Evolutionary conservation across 64 coral and sea anemone genomes (phyloP), one percentile per base, ranked within the genome.

Genomic region (Astreopora myriophthalma): DNA sequence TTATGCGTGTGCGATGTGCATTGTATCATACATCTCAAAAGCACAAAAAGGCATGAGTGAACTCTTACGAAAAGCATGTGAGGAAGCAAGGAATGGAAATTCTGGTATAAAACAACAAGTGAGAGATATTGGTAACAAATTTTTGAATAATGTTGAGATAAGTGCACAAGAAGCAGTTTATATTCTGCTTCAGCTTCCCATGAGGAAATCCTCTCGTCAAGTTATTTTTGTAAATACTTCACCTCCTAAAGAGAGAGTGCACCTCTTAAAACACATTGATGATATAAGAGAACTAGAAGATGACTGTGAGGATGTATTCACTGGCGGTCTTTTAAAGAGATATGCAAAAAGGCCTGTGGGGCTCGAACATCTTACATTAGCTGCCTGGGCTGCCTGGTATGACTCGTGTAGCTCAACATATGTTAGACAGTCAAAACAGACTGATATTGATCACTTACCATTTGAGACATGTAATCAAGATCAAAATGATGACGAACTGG

Each of bases 91-190:
- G 33, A 63, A 58, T 9, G 80, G 80, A 23, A 84, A 84, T 58
- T 39, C 10, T 34, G 52, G 80, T 64, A 20, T 81, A n/a, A 49
- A 81, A 28, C 37, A 81, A 26, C 77, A 81, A 57, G 77, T 81
- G 28, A 33, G 77, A 52, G 77, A 81, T 24, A 81, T 81, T 81
- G 77, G 77, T n/a, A 81, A 57, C 27, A 81, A 81, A 48, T 62
- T 84, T 26, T 58, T 84, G 12, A 64, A 84, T 60, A 58, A 25
- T 58, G 80, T 84, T 30, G 80, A 84, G 33, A 84, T 84, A 24
- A 61, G 7, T 84, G 80, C 80, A 24, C 80, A 84, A 34, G 80
- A 84, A 63, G 80, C 80, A 49, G 76, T 80, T 38, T 80, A 80
- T 80, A 80, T 80, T 35, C 25, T 49, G 8, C 39, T 49, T 27